phyloP scores from a whole-genome alignment of 2,888 invertebrate genomes.

The Rhogogaster chlorosoma region DNA sequence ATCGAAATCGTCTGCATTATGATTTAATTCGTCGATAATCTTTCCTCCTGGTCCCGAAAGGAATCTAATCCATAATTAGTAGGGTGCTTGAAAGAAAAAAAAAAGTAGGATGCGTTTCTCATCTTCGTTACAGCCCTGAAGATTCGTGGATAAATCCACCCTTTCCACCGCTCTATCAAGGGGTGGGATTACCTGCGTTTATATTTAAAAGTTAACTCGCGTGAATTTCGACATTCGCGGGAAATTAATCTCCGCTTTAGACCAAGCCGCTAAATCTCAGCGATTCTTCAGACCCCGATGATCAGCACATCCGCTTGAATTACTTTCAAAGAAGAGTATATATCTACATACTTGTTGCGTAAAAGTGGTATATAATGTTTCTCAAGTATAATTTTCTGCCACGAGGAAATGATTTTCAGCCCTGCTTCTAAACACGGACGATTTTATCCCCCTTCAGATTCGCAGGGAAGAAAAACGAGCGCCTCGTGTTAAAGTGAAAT shows the following conservation, averaged over 20 bases:
- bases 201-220: neutral
- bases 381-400: neutral
- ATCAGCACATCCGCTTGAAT: neutral
- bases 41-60: neutral
- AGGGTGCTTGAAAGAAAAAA: too few species aligned
- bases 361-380: constrained; percentile 14
- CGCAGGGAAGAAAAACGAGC: neutral
- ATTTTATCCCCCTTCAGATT: neutral
- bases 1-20: neutral
- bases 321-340: neutral
- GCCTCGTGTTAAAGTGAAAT: neutral
- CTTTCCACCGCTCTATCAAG: neutral
- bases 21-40: neutral
- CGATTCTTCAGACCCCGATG: neutral
- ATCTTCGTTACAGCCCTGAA: neutral
- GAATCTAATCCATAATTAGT: neutral
- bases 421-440: neutral
- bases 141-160: neutral
- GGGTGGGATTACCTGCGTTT: neutral
- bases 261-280: neutral
- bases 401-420: neutral
- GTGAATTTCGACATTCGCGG: neutral
- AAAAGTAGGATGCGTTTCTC: neutral
- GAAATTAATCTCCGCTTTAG: neutral
- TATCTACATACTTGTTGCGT: neutral